These are phyloP conservation scores for Cosmorhoe ocellata DNA, from an alignment of 2,888 invertebrate genomes.

Conservation along the genomic window DNA sequence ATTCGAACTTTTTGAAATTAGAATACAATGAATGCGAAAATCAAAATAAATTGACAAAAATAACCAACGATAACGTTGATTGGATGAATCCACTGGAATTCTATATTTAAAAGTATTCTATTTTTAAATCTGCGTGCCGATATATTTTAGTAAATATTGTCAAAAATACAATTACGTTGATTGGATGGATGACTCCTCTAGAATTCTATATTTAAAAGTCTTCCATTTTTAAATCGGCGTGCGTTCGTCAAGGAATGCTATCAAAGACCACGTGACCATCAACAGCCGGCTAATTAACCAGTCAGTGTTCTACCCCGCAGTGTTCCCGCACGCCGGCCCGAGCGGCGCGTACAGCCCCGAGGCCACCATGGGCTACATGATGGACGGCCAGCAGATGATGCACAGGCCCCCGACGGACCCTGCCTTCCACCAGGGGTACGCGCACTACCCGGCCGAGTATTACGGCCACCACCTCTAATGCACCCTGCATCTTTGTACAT, in stretches of 20 bases:
- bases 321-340: slow-evolving; percentile 97
- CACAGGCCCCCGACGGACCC: slow-evolving; percentile 97
- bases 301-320: slow-evolving; percentile 84
- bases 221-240: too few species aligned
- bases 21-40: too few species aligned
- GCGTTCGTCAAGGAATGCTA: background rate
- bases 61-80: too few species aligned
- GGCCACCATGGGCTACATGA: slow-evolving; percentile 98
- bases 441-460: slow-evolving; percentile 95
- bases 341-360: slow-evolving; percentile 98
- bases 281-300: slow-evolving; percentile 72
- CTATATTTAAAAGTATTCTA: too few species aligned
- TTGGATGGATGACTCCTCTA: too few species aligned
- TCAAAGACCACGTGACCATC: slow-evolving; percentile 23
- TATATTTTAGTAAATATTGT: too few species aligned
- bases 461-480: slow-evolving; percentile 96
- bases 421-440: slow-evolving; percentile 96
- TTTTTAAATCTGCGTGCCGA: too few species aligned
- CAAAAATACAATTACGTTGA: too few species aligned
- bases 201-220: too few species aligned
- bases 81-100: too few species aligned
- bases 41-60: too few species aligned
- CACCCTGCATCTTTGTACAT: slow-evolving; percentile 66
- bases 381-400: slow-evolving; percentile 99
- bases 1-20: too few species aligned